Conservation (phyloP, 53 echinoderm and acorn worm genomes). For the Temnopleurus reevesii region DNA sequence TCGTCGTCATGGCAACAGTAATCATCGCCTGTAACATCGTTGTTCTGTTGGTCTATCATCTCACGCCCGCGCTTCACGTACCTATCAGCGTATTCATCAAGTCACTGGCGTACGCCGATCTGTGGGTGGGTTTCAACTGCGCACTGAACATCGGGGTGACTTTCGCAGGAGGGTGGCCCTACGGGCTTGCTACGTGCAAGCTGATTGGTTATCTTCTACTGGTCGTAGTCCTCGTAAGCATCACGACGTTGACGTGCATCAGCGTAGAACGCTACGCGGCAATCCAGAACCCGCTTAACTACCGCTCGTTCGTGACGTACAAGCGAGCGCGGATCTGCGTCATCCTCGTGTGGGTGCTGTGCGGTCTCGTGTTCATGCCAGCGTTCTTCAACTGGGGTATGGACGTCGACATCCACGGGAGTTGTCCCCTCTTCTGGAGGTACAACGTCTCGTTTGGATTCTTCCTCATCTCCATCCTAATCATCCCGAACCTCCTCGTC, state of each 20-base stretch:
- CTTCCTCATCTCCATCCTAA: conserved; percentile 67
- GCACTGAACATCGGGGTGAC: conserved; percentile 64
- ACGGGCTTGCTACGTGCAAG: conserved; percentile 59
- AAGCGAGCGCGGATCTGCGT: conserved; percentile 32
- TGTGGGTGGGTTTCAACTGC: conserved; percentile 75
- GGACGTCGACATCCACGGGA: not conserved
- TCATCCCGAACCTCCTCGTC: conserved; percentile 74
- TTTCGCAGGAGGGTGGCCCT: conserved; percentile 59
- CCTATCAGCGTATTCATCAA: conserved; percentile 75
- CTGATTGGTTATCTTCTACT: conserved; percentile 62
- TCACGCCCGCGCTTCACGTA: conserved; percentile 61
- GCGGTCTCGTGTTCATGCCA: conserved; percentile 56
- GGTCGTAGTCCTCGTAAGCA: conserved; percentile 64
- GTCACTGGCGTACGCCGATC: conserved; percentile 75
- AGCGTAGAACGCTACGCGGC: conserved; percentile 79
- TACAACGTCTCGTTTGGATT: conserved; percentile 62
- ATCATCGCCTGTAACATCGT: conserved; percentile 67
- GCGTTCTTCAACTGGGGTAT: conserved; percentile 66
- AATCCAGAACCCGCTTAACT: conserved; percentile 69
- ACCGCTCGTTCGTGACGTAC: conserved; percentile 56
- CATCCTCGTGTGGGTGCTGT: conserved; percentile 37
- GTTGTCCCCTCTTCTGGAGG: conserved; percentile 61
- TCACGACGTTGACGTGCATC: conserved; percentile 71
- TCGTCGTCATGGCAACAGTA: conserved; percentile 49
- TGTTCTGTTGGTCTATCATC: conserved; percentile 63